Base-by-base conservation (phyloP, 53 echinoderm and acorn worm species). In the Pentamera pediparva region DNA sequence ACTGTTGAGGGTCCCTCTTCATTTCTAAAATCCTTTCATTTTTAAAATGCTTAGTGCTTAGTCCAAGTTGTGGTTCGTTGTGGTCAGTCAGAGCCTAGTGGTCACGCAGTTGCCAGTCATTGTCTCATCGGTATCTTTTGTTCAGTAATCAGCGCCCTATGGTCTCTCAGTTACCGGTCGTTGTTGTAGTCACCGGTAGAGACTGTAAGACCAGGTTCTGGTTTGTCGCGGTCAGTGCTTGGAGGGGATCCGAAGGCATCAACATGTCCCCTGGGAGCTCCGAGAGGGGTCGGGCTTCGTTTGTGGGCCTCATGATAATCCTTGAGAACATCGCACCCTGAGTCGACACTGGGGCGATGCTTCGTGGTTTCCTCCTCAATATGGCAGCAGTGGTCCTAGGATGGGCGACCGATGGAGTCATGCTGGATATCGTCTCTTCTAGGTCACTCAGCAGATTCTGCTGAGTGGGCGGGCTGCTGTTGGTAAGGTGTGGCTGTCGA, bases 181-280 rank as follows among this genome's bases (percentile, higher is more conserved):
- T 78, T 25, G 78, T 65, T 32, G 65, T 55, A 56, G 83, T 61
- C 35, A 78, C 65, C 31, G 76, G 65, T 32, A 82, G 55, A 38
- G 83, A 76, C 67, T 82, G 76, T 35, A 82, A 28, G 15, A 82
- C 63, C 8, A 81, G 73, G 51, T 74, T 74, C 21, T 80, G 78
- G 17, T 39, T 67, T 12, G 82, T 63, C 2, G 82, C 54, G 6
- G 76, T 73, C 32, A 83, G 74, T 10, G 83, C 65, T 24, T 83
- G 83, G 11, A 88, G 61, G 20, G 89, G 80, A 22, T 88, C 89
- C 2, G 89, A 80, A 0, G 80, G 79, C 53, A 88, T 49, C n/a
- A 88, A 73, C 40, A 79, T 80, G 19, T 88, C 89, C 6, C 79
- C 89, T 0, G 89, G 65, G 26, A 79, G 40, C 32, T 69, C 51